Percentiles rank a stretch among this genome's conserved stretches.
These are phyloP conservation scores for Mustela nigripes DNA, from an alignment of 2,113 vertebrate species.

Conservation along the genomic window DNA sequence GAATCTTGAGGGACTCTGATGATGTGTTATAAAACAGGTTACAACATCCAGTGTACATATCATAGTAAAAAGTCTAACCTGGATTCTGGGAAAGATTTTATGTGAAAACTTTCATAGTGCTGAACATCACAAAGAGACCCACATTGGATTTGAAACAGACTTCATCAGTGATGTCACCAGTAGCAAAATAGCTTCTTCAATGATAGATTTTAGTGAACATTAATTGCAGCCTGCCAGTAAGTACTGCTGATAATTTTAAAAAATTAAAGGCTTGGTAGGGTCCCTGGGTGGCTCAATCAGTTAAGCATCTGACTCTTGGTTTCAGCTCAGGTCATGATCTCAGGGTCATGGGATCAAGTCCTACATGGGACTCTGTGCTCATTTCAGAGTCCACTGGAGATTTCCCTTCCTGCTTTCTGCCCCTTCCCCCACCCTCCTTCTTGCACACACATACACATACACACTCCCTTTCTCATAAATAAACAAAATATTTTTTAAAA, in stretches of 20 bases:
- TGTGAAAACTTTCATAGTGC: neutral
- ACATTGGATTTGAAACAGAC: neutral
- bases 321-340: neutral
- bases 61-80: constrained; percentile 47
- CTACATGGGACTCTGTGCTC: neutral
- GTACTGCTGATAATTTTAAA: neutral
- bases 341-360: neutral
- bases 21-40: constrained; percentile 75
- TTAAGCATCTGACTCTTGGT: neutral
- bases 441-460: neutral
- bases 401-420: neutral
- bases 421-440: neutral
- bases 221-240: neutral
- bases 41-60: constrained; percentile 70
- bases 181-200: neutral
- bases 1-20: constrained; percentile 75
- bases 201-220: neutral
- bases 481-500: neutral
- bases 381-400: neutral
- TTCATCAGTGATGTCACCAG: neutral
- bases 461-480: neutral
- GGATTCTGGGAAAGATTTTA: constrained; percentile 53
- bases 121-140: neutral
- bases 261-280: neutral
- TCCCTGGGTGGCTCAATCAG: neutral